Evolutionary conservation across 92 coral and sea anemone species (phyloP).

Genomic region (Epizoanthus ramosus): DNA sequence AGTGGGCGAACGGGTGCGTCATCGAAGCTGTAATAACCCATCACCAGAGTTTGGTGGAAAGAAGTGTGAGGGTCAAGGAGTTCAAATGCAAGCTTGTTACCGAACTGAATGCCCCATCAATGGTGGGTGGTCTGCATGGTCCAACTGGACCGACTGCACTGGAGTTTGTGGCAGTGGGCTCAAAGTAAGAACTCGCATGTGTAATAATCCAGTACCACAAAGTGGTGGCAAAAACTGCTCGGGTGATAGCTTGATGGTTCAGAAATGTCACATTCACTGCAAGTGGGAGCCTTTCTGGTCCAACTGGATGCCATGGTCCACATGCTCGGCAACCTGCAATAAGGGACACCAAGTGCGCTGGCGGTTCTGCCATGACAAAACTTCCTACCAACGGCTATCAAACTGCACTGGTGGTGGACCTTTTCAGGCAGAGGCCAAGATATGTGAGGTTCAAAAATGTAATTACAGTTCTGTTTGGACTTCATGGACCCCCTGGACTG

Average conservation of each 20-base stretch:
- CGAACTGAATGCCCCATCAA: constrained; percentile 42
- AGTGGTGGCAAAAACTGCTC: constrained; percentile 42
- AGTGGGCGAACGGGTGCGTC: constrained; percentile 64
- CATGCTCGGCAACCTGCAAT: constrained; percentile 79
- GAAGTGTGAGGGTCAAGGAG: constrained; percentile 61
- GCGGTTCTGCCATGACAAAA: constrained; percentile 66
- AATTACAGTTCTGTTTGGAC: constrained; percentile 79
- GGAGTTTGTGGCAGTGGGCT: constrained; percentile 73
- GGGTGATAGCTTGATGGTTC: constrained; percentile 52
- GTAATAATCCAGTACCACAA: constrained; percentile 52
- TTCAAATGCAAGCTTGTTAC: constrained; percentile 58
- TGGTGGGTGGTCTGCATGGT: constrained; percentile 78
- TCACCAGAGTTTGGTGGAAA: constrained; percentile 62
- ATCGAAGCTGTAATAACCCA: constrained; percentile 67
- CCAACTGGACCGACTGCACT: constrained; percentile 86
- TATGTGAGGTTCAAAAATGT: constrained; percentile 73
- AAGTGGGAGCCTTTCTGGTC: constrained; percentile 57
- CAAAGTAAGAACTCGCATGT: constrained; percentile 63
- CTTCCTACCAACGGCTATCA: constrained; percentile 37
- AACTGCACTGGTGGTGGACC: constrained; percentile 62
- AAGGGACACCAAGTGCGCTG: constrained; percentile 84
- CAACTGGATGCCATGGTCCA: constrained; percentile 75
- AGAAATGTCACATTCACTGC: constrained; percentile 55
- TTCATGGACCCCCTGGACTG: constrained; percentile 86
- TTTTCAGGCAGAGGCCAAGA: constrained; percentile 59